phyloP scores from a whole-genome alignment of 1,140 invertebrate species.

The Cotesia typhae region DNA sequence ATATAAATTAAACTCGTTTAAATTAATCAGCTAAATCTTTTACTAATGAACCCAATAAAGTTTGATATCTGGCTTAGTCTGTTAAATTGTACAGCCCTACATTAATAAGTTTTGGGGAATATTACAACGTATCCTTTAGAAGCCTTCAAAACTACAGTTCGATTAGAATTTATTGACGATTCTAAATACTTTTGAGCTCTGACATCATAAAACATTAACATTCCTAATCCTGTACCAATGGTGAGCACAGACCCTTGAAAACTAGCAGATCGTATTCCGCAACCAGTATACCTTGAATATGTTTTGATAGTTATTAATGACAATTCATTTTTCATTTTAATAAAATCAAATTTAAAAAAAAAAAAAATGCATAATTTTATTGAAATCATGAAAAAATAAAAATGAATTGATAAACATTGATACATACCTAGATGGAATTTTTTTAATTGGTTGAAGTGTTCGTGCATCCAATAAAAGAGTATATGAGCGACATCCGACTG shows the following conservation, averaged over 20 bases:
- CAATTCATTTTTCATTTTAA: not conserved
- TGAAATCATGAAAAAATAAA: not conserved
- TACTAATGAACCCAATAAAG: too few relatives aligned
- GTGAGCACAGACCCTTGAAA: constrained; percentile 91
- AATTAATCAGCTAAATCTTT: too few relatives aligned
- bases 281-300: constrained; percentile 78
- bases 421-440: constrained; percentile 67
- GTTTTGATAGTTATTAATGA: constrained; percentile 3
- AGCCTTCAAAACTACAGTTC: constrained; percentile 88
- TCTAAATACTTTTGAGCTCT: constrained; percentile 91
- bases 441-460: constrained; percentile 79
- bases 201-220: constrained; percentile 93
- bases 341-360: not conserved
- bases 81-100: not conserved
- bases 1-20: too few relatives aligned
- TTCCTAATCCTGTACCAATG: constrained; percentile 90
- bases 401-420: constrained; percentile 4
- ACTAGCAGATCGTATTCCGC: constrained; percentile 88
- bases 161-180: constrained; percentile 85
- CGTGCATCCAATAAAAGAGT: constrained; percentile 88
- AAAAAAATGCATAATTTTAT: too few relatives aligned
- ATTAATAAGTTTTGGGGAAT: not conserved
- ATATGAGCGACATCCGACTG: constrained; percentile 92
- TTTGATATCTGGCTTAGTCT: too few relatives aligned
- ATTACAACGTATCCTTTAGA: constrained; percentile 89